Conservation (phyloP, 2,888 invertebrate genomes). For the Mystacides longicornis region DNA sequence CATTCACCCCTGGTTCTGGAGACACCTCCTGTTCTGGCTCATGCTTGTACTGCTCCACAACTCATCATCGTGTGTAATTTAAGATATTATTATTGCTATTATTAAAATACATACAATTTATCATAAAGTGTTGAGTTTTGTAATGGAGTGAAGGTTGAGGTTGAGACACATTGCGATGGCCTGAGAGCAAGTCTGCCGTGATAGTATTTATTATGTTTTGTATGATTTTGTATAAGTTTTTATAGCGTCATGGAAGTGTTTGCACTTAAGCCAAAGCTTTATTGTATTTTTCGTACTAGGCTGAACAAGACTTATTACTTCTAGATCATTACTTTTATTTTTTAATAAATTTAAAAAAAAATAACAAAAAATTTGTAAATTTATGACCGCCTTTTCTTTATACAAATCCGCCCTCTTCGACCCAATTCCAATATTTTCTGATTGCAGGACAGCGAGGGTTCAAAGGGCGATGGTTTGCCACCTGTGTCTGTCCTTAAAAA, state of each 20-base stretch:
- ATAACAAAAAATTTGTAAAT: slow-evolving; percentile 46
- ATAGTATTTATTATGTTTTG: slow-evolving; percentile 32
- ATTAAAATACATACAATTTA: slow-evolving; percentile 25
- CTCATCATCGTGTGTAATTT: slow-evolving; percentile 52
- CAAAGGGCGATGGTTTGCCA: too few relatives aligned
- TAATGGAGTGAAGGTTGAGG: slow-evolving; percentile 14
- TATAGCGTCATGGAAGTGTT: slow-evolving; percentile 23
- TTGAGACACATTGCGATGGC: slow-evolving; percentile 8
- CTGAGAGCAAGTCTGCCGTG: slow-evolving; percentile 15
- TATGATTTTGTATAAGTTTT: slow-evolving; percentile 20
- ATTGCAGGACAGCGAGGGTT: too few relatives aligned
- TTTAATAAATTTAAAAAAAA: slow-evolving; percentile 48
- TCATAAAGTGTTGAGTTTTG: slow-evolving; percentile 24
- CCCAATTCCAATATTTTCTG: too few relatives aligned
- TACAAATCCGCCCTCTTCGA: too few relatives aligned
- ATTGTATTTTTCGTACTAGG: slow-evolving; percentile 53
- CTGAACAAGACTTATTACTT: slow-evolving; percentile 55
- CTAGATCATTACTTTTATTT: slow-evolving; percentile 49
- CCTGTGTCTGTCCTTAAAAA: too few relatives aligned
- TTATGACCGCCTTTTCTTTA: slow-evolving; percentile 36
- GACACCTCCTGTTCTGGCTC: too few relatives aligned
- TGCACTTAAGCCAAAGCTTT: slow-evolving; percentile 48
- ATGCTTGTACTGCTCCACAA: slow-evolving; percentile 48
- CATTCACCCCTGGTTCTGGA: too few relatives aligned
- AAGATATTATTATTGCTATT: slow-evolving; percentile 53